Conservation (phyloP, 2,113 vertebrate genomes). For the Spilogale gracilis region DNA sequence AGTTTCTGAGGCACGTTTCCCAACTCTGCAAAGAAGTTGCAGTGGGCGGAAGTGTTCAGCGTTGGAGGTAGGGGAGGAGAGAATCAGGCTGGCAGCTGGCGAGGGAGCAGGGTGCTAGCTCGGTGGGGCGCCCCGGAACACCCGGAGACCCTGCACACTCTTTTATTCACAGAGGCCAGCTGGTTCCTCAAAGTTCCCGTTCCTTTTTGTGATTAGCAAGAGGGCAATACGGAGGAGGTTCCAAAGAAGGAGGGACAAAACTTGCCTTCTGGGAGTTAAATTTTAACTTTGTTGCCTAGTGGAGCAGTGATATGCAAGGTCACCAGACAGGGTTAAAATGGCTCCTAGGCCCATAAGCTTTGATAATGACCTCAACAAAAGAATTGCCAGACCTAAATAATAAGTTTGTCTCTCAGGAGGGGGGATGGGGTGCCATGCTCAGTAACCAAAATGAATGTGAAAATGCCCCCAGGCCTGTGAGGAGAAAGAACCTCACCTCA, state of each 20-base stretch:
- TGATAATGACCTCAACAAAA: constrained; percentile 18
- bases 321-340: background rate
- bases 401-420: background rate
- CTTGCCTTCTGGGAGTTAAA: background rate
- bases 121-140: accelerated
- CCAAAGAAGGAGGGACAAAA: background rate
- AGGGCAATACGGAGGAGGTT: background rate
- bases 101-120: background rate
- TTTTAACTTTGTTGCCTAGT: background rate
- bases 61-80: background rate
- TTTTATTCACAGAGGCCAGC: background rate
- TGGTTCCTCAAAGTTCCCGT: background rate
- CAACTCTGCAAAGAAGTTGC: background rate
- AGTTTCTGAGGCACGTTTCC: background rate
- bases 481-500: background rate
- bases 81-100: background rate
- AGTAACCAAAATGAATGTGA: background rate
- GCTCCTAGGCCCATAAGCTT: background rate
- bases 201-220: constrained; percentile 26
- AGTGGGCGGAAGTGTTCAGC: background rate
- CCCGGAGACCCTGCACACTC: background rate
- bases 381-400: constrained; percentile 2
- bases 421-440: background rate
- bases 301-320: background rate
- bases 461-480: background rate